phyloP scores from a whole-genome alignment of 1,140 invertebrate genomes.

The Plodia interpunctella region DNA sequence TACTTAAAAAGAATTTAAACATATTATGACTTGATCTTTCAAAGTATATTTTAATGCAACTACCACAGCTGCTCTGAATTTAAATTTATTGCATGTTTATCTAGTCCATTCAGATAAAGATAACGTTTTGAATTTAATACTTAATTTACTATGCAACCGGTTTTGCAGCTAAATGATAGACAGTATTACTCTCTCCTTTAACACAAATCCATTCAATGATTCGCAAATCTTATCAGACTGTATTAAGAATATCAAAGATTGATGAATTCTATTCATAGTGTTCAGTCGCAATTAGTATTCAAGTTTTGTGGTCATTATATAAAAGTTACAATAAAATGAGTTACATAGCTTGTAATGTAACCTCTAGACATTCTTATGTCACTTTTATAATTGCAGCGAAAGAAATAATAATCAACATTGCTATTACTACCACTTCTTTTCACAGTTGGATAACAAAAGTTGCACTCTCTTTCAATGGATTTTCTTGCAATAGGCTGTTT shows the following conservation, averaged over 20 bases:
- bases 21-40: too few relatives aligned
- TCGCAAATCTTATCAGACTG: background rate
- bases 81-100: background rate
- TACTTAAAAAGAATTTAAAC: too few relatives aligned
- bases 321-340: background rate
- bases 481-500: too few relatives aligned
- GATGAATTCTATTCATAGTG: background rate
- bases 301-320: conserved; percentile 1
- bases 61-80: background rate
- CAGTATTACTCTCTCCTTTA: conserved; percentile 3
- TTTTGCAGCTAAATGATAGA: background rate
- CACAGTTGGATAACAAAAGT: too few relatives aligned
- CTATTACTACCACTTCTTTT: too few relatives aligned
- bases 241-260: background rate
- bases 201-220: background rate
- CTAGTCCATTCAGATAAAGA: background rate
- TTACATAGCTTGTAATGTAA: background rate
- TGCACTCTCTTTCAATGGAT: too few relatives aligned
- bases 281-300: background rate
- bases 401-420: too few relatives aligned
- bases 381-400: too few relatives aligned
- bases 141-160: conserved; percentile 1
- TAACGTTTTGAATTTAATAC: conserved; percentile 2
- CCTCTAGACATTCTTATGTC: background rate
- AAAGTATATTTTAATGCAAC: too few relatives aligned